These are phyloP conservation scores for Tinea semifulvella DNA, from an alignment of 2,888 invertebrate species.

Conservation along the genomic window DNA sequence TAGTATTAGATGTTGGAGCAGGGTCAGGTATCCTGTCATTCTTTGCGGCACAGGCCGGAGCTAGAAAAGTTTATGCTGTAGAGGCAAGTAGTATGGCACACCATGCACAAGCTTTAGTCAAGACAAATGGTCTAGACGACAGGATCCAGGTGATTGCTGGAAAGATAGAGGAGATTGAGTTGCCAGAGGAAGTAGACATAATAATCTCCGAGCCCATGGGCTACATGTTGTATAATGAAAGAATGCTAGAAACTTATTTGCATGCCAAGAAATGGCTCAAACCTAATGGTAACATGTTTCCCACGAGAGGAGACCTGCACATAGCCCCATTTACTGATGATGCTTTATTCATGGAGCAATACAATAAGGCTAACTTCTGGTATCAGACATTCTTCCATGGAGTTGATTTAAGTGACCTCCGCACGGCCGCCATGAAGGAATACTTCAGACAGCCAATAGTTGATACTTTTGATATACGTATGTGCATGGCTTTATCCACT, in stretches of 20 bases:
- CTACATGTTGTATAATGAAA: slow-evolving; percentile 99
- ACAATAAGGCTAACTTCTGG: slow-evolving; percentile 99
- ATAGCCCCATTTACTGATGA: slow-evolving; percentile 98
- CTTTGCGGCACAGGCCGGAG: slow-evolving; percentile 98
- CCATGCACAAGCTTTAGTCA: slow-evolving; percentile 90
- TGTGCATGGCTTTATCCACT: slow-evolving; percentile 94
- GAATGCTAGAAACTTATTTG: slow-evolving; percentile 98
- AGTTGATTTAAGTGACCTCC: slow-evolving; percentile 92
- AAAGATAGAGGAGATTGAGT: slow-evolving; percentile 97
- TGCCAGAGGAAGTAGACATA: slow-evolving; percentile 95
- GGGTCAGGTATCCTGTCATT: slow-evolving; percentile 98
- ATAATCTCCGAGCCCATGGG: slow-evolving; percentile 99
- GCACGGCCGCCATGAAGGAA: slow-evolving; percentile 94
- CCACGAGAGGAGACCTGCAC: slow-evolving; percentile 94
- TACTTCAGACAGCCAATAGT: slow-evolving; percentile 98
- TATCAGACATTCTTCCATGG: slow-evolving; percentile 98
- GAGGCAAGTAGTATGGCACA: slow-evolving; percentile 99
- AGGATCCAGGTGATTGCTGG: slow-evolving; percentile 94
- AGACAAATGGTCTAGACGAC: slow-evolving; percentile 87
- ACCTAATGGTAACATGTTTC: slow-evolving; percentile 95
- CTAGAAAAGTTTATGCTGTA: slow-evolving; percentile 96
- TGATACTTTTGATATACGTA: slow-evolving; percentile 97
- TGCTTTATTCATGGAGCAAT: slow-evolving; percentile 96
- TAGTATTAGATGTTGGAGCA: slow-evolving; percentile 97
- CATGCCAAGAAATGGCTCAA: slow-evolving; percentile 98